These are phyloP conservation scores for Lochmaea capreae DNA, from an alignment of 2,888 invertebrate species.

Conservation along the genomic window DNA sequence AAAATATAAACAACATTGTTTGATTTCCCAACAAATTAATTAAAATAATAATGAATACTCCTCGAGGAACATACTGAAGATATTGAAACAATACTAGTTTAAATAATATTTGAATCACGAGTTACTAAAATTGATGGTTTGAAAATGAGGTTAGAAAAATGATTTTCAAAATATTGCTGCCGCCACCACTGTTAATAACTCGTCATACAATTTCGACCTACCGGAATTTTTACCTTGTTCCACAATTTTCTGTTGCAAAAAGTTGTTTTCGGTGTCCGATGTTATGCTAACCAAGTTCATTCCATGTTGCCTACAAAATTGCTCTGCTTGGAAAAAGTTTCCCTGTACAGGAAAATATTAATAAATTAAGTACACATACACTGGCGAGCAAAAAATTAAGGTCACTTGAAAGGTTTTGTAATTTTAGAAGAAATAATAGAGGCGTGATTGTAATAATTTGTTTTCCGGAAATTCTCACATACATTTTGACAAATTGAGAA, in stretches of 20 bases:
- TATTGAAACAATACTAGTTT: too few species aligned
- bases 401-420: too few species aligned
- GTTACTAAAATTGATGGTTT: too few species aligned
- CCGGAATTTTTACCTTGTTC: conserved; percentile 10
- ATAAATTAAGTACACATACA: background rate
- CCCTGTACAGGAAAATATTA: conserved; percentile 10
- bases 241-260: background rate
- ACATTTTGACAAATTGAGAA: background rate
- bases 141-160: too few species aligned
- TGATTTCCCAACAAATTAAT: too few species aligned
- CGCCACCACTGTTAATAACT: background rate
- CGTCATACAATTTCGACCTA: background rate
- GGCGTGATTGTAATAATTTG: too few species aligned
- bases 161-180: background rate
- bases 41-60: too few species aligned
- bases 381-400: background rate
- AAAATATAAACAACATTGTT: too few species aligned
- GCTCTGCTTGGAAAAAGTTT: conserved; percentile 22
- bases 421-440: too few species aligned
- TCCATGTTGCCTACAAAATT: conserved; percentile 24
- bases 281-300: conserved; percentile 23
- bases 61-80: too few species aligned
- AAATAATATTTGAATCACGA: too few species aligned
- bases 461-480: too few species aligned
- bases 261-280: conserved; percentile 19